Evolutionary conservation across 2,797 vertebrate genomes (phyloP).

Genomic region (Diglossa cyanea): DNA sequence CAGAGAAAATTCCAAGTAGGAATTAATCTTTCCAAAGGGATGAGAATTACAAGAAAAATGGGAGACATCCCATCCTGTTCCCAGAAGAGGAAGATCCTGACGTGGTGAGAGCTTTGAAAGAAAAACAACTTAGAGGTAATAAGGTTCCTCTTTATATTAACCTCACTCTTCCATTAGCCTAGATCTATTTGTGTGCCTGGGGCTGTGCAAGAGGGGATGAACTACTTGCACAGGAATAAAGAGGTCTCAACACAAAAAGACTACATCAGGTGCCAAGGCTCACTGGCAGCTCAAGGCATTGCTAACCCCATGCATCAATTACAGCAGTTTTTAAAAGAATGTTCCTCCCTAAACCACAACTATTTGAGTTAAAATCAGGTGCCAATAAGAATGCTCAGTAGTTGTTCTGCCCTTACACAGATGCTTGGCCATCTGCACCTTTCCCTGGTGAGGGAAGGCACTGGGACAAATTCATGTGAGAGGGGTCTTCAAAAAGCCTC

Average conservation of each 20-base stretch:
- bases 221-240: not conserved
- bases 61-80: not conserved
- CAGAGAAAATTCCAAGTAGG: not conserved
- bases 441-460: not conserved
- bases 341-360: not conserved
- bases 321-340: not conserved
- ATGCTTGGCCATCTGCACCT: not conserved
- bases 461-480: not conserved
- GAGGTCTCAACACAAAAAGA: not conserved
- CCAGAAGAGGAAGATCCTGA: not conserved
- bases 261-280: not conserved
- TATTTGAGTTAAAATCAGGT: not conserved
- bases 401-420: not conserved
- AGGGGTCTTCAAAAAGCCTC: not conserved
- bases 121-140: not conserved
- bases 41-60: not conserved
- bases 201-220: not conserved
- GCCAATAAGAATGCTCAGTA: not conserved
- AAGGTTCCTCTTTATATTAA: constrained; percentile 15
- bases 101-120: not conserved
- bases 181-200: not conserved
- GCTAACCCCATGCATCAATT: not conserved
- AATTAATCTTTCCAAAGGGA: not conserved
- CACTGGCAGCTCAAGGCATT: not conserved
- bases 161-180: constrained; percentile 9